Evolutionary conservation across 2,888 invertebrate species (phyloP), one percentile per base, ranked within the genome.

Genomic region (Pachydiplax longipennis): DNA sequence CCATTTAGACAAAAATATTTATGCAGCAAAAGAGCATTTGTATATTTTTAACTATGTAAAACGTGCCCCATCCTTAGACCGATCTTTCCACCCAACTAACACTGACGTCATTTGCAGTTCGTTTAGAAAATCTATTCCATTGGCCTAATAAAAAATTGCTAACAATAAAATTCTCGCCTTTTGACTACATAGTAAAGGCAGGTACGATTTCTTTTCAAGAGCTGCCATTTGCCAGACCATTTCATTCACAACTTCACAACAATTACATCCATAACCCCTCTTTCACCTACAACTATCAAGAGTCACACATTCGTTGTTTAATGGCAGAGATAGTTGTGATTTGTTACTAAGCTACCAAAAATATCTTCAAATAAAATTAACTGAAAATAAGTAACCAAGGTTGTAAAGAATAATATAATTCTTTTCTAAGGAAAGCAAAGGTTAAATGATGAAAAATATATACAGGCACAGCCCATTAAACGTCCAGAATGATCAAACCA

Each of bases 121-220:
- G 37, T 87, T 58, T 35, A 61, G 61, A 87, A 61, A 83, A 31
- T 48, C 61, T 87, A 61, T 10, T 37, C 65, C 87, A 87, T 61
- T 87, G 61, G 31, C 87, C 87, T 87, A 87, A 61, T 87, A 87
- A 87, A 87, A 87, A 87, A 65, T 61, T 61, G 87, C 87, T 87
- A 87, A 87, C 87, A 65, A 87, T 87, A 61, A 87, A 53, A 65
- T 87, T 35, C 87, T 87, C 40, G 31, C 31, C 58, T 87, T 61
- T 87, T 61, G n/a, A 87, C 87, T 87, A 58, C 58, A 53, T 87
- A 18, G 61, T 65, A 61, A 65, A 18, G 87, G 87, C 87, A 87
- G 87, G 87, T 87, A 87, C 87, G 13, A 87, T 65, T 61, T 53
- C 53, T 53, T 65, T 37, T 61, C 58, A 37, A 87, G 61, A 87